These are phyloP conservation scores for Pecten maximus DNA, from an alignment of 2,888 invertebrate species.

Conservation along the genomic window DNA sequence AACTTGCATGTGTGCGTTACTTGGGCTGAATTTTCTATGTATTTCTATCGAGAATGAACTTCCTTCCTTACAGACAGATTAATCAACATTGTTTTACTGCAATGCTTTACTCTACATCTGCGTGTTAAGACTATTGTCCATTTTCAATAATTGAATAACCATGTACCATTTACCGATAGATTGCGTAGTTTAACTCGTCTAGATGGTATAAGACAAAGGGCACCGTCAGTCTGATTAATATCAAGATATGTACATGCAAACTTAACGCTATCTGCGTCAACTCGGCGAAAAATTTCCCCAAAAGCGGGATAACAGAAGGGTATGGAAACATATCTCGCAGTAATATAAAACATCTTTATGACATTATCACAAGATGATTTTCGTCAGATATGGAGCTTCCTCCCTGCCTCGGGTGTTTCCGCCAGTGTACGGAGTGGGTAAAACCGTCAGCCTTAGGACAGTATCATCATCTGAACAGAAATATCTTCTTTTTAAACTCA, in stretches of 20 bases:
- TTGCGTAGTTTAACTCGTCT: background rate
- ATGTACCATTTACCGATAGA: background rate
- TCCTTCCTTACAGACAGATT: background rate
- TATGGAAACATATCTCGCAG: background rate
- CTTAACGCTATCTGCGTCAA: background rate
- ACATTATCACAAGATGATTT: constrained; percentile 18
- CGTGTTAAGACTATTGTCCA: constrained; percentile 21
- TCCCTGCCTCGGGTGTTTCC: background rate
- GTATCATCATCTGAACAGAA: background rate
- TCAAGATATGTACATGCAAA: background rate
- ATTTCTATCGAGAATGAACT: background rate
- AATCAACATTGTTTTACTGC: background rate
- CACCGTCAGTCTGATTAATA: background rate
- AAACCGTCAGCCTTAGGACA: background rate
- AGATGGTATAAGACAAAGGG: background rate
- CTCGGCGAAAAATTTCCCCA: background rate
- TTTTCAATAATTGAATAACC: constrained; percentile 28
- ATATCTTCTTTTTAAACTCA: background rate
- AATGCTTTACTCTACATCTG: background rate
- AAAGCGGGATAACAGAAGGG: background rate
- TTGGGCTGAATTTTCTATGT: background rate
- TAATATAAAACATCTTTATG: background rate
- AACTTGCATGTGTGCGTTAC: background rate
- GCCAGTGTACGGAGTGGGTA: background rate
- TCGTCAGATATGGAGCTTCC: background rate